Evolutionary conservation across 2,888 invertebrate species (phyloP).

Genomic region (Anaspis maculata): DNA sequence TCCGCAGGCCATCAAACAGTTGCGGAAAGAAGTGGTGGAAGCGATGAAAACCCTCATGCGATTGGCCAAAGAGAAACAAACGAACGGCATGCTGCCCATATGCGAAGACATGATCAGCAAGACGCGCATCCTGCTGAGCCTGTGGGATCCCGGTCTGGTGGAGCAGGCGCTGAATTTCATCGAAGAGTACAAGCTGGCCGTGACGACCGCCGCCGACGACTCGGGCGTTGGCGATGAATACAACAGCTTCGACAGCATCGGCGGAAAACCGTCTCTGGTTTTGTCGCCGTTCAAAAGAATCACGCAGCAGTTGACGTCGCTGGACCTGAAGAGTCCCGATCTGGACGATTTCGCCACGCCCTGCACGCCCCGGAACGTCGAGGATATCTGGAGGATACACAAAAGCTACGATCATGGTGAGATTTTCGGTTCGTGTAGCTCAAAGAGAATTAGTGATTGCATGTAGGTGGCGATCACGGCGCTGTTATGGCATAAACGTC

Average conservation of each 20-base stretch:
- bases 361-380: slow-evolving; percentile 53
- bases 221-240: slow-evolving; percentile 37
- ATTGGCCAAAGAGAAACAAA: slow-evolving; percentile 65
- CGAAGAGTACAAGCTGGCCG: slow-evolving; percentile 62
- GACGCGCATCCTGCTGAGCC: slow-evolving; percentile 67
- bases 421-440: too few relatives aligned
- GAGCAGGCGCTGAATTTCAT: slow-evolving; percentile 80
- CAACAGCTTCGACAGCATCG: slow-evolving; percentile 28
- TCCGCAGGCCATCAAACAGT: slow-evolving; percentile 57
- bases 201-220: slow-evolving; percentile 33
- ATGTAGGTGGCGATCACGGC: too few relatives aligned
- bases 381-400: slow-evolving; percentile 49
- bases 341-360: slow-evolving; percentile 63
- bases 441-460: too few relatives aligned
- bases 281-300: slow-evolving; percentile 68
- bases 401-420: background rate
- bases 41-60: slow-evolving; percentile 68
- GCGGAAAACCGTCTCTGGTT: slow-evolving; percentile 30
- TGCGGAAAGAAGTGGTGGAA: slow-evolving; percentile 67
- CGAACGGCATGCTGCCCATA: slow-evolving; percentile 64
- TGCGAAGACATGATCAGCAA: slow-evolving; percentile 72
- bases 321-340: slow-evolving; percentile 65
- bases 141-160: slow-evolving; percentile 80
- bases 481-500: too few relatives aligned
- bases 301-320: slow-evolving; percentile 64